A percentile compares a stretch with the other conserved stretches of the same genome.
phyloP scores from a whole-genome alignment of 1,140 invertebrate species.

The Drosophila nebulosa region DNA sequence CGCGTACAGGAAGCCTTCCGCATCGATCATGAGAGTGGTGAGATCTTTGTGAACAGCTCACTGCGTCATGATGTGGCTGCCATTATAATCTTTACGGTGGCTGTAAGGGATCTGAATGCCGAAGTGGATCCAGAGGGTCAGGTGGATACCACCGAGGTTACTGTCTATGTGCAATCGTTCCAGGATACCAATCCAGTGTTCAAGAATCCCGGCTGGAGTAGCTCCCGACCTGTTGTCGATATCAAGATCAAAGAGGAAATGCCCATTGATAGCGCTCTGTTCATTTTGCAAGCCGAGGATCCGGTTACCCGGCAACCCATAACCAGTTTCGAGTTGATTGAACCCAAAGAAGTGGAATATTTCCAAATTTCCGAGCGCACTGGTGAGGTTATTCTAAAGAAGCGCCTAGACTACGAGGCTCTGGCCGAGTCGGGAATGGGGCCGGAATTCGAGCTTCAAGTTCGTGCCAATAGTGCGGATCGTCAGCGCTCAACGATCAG shows the following conservation, averaged over 20 bases:
- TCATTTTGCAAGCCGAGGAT: constrained; percentile 89
- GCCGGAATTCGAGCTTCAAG: constrained; percentile 87
- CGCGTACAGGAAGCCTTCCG: constrained; percentile 87
- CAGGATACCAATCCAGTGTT: constrained; percentile 90
- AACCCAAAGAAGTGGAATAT: constrained; percentile 61
- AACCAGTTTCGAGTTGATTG: constrained; percentile 84
- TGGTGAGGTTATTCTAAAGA: constrained; percentile 87
- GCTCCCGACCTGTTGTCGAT: constrained; percentile 85
- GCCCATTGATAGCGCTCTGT: constrained; percentile 87
- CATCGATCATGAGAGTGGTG: constrained; percentile 86
- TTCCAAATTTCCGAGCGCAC: constrained; percentile 85
- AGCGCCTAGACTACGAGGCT: constrained; percentile 88
- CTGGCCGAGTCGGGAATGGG: constrained; percentile 81
- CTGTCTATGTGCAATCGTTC: constrained; percentile 90
- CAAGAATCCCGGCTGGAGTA: constrained; percentile 86
- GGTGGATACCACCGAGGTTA: constrained; percentile 86
- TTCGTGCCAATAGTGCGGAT: constrained; percentile 87
- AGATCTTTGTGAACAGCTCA: constrained; percentile 86
- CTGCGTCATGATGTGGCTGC: constrained; percentile 90
- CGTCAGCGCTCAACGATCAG: constrained; percentile 85
- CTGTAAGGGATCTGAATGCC: constrained; percentile 88
- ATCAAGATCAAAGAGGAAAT: constrained; percentile 89
- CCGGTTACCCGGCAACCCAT: constrained; percentile 85
- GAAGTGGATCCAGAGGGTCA: constrained; percentile 86
- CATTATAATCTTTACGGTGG: constrained; percentile 89